Conservation (phyloP, 2,888 invertebrate species). For the Campoplex capitator region DNA sequence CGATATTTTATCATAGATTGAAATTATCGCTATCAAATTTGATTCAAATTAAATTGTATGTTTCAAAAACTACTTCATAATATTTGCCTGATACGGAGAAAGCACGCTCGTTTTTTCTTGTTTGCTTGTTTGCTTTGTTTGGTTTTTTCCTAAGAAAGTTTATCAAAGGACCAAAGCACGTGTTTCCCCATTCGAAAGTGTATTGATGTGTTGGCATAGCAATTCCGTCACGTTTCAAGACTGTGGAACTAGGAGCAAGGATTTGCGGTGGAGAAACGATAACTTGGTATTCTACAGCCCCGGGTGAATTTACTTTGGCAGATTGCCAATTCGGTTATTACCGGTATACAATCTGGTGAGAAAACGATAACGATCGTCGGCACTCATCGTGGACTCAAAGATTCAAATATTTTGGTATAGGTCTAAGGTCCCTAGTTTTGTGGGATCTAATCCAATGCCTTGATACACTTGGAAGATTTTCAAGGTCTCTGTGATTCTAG, state of each 20-base stretch:
- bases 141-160: background rate
- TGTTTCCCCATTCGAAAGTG: background rate
- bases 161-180: constrained; percentile 3
- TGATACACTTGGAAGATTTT: background rate
- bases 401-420: background rate
- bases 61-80: background rate
- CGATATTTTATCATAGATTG: background rate
- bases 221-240: constrained; percentile 13
- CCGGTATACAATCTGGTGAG: constrained; percentile 6
- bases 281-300: background rate
- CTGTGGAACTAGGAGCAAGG: background rate
- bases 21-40: background rate
- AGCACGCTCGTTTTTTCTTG: background rate
- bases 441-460: background rate
- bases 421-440: background rate
- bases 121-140: background rate
- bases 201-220: constrained; percentile 5
- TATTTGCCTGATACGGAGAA: background rate
- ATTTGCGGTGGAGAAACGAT: background rate
- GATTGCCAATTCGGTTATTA: constrained; percentile 41
- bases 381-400: background rate
- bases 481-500: background rate
- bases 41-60: background rate
- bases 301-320: background rate
- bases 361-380: background rate